phyloP scores from a whole-genome alignment of 2,797 vertebrate genomes.

The Poecile montanus region DNA sequence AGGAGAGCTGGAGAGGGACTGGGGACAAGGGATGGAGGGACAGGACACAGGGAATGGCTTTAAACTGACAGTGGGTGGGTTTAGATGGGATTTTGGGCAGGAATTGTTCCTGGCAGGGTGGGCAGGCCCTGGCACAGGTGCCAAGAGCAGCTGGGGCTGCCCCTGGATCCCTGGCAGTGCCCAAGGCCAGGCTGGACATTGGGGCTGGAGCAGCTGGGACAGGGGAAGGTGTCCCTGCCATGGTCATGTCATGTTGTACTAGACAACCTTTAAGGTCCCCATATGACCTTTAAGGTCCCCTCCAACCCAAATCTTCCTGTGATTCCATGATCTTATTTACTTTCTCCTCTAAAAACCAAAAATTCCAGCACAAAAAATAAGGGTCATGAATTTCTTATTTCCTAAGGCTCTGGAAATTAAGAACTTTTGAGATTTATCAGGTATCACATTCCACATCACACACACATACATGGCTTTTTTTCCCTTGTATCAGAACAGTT shows the following conservation, averaged over 20 bases:
- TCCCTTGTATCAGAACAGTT: neutral
- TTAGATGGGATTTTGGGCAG: neutral
- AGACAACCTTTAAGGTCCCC: neutral
- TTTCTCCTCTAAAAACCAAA: neutral
- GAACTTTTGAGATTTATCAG: neutral
- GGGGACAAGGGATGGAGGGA: neutral
- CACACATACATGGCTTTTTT: neutral
- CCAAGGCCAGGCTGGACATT: neutral
- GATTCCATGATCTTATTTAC: neutral
- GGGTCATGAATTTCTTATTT: neutral
- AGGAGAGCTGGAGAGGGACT: neutral
- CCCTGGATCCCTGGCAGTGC: neutral
- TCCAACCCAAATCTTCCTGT: neutral
- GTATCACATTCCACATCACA: neutral
- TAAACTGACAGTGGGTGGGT: too few species aligned
- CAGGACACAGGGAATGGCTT: neutral
- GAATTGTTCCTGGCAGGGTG: rapidly evolving
- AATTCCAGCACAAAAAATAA: neutral
- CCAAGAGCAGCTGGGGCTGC: neutral
- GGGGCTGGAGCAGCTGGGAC: neutral
- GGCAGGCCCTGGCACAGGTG: rapidly evolving
- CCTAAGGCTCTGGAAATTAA: neutral
- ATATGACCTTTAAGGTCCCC: neutral
- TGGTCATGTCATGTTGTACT: too few species aligned
- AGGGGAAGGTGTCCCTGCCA: neutral